Base-by-base conservation (phyloP, 1,140 invertebrate species). In the Drosophila bipectinata region DNA sequence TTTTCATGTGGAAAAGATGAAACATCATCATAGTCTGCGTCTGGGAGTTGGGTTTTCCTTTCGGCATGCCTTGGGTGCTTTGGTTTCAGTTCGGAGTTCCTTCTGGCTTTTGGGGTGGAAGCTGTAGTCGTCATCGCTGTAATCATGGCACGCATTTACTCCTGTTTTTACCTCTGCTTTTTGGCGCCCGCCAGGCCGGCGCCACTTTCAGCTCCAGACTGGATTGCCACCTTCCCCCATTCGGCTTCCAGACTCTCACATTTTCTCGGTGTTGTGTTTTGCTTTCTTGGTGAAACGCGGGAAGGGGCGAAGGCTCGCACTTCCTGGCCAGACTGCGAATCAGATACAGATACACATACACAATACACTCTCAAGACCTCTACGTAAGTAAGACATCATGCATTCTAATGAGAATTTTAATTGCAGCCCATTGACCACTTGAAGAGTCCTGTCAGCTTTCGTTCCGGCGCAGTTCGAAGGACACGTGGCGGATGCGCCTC, bases 1-100 rank as follows among this genome's bases (percentile, higher is more conserved):
- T 91, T 91, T 90, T 91, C 90, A 91, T 91, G 89, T 91, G 90
- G 90, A 91, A 91, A 91, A 91, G 90, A 91, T 91, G 90, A 91
- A 91, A 91, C 89, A 91, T 91, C 90, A 91, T 91, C 89, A 79
- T 85, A 64, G 82, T 44, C 44, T 47, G 44, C 44, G 60, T 58
- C 72, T 54, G 28, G 14, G n/a, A n/a, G 39, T 66, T 24, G 54
- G 30, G 21, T 14, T 12, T 51, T 48, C 45, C 63, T 60, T 49
- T 9, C 48, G 18, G 8, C 10, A 44, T 62, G 59, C 67, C 49
- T 39, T 53, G 12, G 58, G 32, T 32, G 6, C 26, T 48, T 21
- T 51, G 53, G 18, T 9, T 15, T 24, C 8, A 14, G 14, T 18
- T 44, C 14, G 1, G 15, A n/a, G 14, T 18, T 44, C 10, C 10